Conservation (phyloP, 1,140 invertebrate species). For the Tetragonula clypearis region DNA sequence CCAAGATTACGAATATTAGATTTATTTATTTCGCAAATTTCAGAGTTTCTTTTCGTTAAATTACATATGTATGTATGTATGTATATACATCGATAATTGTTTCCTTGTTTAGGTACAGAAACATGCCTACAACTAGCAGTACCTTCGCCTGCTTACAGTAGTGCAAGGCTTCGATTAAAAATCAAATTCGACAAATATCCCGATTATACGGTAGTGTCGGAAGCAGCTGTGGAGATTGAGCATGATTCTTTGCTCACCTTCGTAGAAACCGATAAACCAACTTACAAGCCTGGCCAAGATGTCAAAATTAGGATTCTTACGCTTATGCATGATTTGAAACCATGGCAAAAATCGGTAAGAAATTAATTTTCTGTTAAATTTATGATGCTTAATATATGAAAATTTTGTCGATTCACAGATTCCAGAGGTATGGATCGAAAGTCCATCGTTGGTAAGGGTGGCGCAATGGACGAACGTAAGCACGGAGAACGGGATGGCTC, state of each 20-base stretch:
- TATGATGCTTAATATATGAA: too few relatives aligned
- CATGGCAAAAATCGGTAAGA: slow-evolving; percentile 79
- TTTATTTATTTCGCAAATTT: neutral
- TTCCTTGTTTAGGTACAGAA: slow-evolving; percentile 67
- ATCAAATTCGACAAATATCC: slow-evolving; percentile 82
- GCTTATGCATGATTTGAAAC: slow-evolving; percentile 81
- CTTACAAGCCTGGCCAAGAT: slow-evolving; percentile 86
- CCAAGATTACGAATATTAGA: neutral
- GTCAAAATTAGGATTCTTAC: slow-evolving; percentile 83
- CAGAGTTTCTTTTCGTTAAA: neutral
- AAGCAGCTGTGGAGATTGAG: slow-evolving; percentile 78
- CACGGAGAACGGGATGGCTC: slow-evolving; percentile 82
- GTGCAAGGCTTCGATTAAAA: slow-evolving; percentile 80
- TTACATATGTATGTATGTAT: neutral
- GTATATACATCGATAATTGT: neutral
- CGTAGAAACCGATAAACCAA: slow-evolving; percentile 83
- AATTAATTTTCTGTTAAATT: neutral
- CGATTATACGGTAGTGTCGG: slow-evolving; percentile 80
- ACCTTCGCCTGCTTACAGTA: slow-evolving; percentile 72
- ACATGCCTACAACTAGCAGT: slow-evolving; percentile 77
- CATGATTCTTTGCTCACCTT: slow-evolving; percentile 81
- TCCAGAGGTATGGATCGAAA: slow-evolving; percentile 83
- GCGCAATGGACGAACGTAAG: slow-evolving; percentile 84
- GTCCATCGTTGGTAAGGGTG: slow-evolving; percentile 83
- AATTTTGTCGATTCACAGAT: slow-evolving; percentile 76